Base-by-base conservation (phyloP, 2,113 vertebrate genomes). In the Dryoscopus gambensis region DNA sequence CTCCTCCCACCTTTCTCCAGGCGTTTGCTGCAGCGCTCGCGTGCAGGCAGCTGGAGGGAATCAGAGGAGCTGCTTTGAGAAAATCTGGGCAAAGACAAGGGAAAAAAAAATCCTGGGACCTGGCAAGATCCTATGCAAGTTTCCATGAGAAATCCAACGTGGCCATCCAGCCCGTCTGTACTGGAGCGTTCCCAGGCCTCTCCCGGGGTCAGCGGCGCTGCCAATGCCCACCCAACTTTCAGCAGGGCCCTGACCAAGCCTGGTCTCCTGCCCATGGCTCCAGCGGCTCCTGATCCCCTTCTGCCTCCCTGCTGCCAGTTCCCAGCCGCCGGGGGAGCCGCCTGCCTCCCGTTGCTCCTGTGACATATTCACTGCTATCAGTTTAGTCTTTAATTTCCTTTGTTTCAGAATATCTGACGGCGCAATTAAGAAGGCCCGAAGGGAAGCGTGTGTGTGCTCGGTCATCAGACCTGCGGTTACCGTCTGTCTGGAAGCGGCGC, bases 41-140 rank as follows among this genome's bases (percentile, higher is more conserved):
- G 12, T 91, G 90, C 95, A 91, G 92, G 95, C 96, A 95, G 96
- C 95, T 97, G 95, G 92, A 96, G 87, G 78, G 39, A 79, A 95
- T 95, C 92, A 93, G 93, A 69, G 62, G 65, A 87, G 33, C 67
- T 4, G 22, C 30, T 90, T 30, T 18, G 47, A 91, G 95, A 84
- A 87, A 96, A 94, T 94, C 96, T 95, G 96, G 94, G 94, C 95
- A 96, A 87, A 82, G 53, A 37, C 70, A 73, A 89, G 87, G 94
- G 92, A 87, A 87, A 80, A 46, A 87, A 83, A 49, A 87, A 27
- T 59, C 91, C 87, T 90, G 95, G 87, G 92, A 97, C 44, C 96
- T 96, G 96, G 96, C 96, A 97, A 68, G 92, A 25, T 82, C 87
- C 87, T 60, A 13, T 2, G 0, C 74, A 60, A 94, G 84, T 97